Evolutionary conservation across 2,797 vertebrate species (phyloP).

Genomic region (Sebastes kiyomatsui): DNA sequence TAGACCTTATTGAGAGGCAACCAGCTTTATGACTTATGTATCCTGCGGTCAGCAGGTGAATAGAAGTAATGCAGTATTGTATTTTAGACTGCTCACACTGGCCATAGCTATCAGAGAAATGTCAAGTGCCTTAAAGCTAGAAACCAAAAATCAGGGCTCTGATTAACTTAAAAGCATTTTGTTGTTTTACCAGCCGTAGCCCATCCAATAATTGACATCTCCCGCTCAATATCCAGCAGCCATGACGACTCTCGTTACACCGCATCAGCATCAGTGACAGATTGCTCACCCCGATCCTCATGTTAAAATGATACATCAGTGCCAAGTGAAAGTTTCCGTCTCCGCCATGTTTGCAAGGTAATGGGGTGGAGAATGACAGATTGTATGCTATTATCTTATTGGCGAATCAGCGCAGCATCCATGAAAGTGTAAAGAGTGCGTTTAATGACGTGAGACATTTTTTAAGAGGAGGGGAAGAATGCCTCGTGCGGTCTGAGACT

Average conservation of each 20-base stretch:
- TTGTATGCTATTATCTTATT: conserved; percentile 78
- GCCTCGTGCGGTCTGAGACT: conserved; percentile 13
- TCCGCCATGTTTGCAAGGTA: conserved; percentile 71
- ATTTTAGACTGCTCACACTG: neutral
- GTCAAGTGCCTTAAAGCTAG: neutral
- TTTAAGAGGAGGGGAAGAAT: conserved; percentile 60
- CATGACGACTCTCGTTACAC: conserved; percentile 41
- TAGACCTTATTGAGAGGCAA: neutral
- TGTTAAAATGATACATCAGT: conserved; percentile 73
- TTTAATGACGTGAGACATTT: conserved; percentile 75
- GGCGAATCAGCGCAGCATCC: conserved; percentile 66
- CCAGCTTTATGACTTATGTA: neutral
- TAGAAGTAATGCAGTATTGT: neutral
- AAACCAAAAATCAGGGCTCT: neutral
- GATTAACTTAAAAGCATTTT: conserved; percentile 49
- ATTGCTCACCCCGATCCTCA: conserved; percentile 62
- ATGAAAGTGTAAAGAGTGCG: conserved; percentile 55
- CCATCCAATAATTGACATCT: conserved; percentile 48
- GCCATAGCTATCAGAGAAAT: conserved; percentile 2
- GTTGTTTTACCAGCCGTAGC: conserved; percentile 42
- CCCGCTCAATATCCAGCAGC: conserved; percentile 27
- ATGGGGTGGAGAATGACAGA: conserved; percentile 78
- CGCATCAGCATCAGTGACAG: conserved; percentile 52
- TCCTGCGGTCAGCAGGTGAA: neutral
- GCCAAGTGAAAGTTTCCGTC: conserved; percentile 67